Conservation (phyloP, 2,888 invertebrate species). For the Eueremaeus valkanovi region DNA sequence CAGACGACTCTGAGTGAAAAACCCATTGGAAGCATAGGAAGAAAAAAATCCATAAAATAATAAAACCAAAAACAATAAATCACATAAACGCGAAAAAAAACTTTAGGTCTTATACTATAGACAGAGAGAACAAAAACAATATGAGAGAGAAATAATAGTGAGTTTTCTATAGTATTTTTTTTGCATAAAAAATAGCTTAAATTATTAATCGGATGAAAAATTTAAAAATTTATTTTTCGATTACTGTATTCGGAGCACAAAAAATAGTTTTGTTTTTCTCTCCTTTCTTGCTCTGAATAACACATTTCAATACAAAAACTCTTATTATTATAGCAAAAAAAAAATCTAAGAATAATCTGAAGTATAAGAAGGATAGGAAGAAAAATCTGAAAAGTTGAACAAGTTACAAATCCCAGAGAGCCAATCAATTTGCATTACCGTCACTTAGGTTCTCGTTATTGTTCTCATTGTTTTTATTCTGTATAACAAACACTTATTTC, state of each 20-base stretch:
- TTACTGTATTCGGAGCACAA: background rate
- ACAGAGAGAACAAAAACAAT: background rate
- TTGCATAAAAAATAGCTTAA: conserved; percentile 8
- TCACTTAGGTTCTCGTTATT: background rate
- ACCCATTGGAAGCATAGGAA: background rate
- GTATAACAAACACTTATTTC: background rate
- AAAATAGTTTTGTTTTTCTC: too few species aligned
- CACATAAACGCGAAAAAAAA: background rate
- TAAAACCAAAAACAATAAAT: conserved; percentile 28
- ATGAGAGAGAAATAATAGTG: background rate
- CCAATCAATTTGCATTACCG: conserved; percentile 32
- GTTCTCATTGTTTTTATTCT: background rate
- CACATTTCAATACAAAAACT: background rate
- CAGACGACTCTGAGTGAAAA: background rate
- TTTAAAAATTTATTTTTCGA: background rate
- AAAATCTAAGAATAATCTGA: too few species aligned
- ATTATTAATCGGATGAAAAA: conserved; percentile 16
- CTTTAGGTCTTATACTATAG: background rate
- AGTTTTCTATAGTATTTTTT: background rate
- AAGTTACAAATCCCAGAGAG: conserved; percentile 1
- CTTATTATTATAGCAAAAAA: background rate
- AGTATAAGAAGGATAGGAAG: background rate
- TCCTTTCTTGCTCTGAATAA: background rate
- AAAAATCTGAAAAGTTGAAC: background rate
- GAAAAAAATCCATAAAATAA: conserved; percentile 6